Base-by-base conservation (phyloP, 1,140 invertebrate species). In the Meteorus sp. region DNA sequence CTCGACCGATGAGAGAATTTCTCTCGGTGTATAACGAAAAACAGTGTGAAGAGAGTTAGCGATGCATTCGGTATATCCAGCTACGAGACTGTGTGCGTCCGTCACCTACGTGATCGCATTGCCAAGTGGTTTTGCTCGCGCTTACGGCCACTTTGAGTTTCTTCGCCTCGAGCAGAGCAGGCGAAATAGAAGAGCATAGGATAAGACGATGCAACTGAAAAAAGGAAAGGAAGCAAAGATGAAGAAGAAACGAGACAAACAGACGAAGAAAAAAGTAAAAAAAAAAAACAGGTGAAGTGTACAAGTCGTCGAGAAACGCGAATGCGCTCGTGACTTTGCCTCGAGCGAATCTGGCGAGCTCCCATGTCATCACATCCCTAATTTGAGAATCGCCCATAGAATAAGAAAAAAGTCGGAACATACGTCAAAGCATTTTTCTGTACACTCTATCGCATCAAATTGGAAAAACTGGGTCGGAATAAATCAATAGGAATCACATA, bases 101-200 rank as follows among this genome's bases (percentile, higher is more conserved):
- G 52, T 59, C 58, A 59, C 41, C 48, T 59, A 59, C 58, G 51
- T 59, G 58, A 52, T 59, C 50, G 58, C 41, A 54, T 59, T 59
- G 22, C 51, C 58, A 51, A 59, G 58, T 59, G 51, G 39, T 13
- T 22, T 31, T 22, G 53, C 19, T 47, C 23, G 15, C 25, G 17
- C 23, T 8, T 43, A 6, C 27, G 27, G 50, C 57, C 58, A 59
- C 58, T 59, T 59, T 47, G 45, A 45, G 52, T 59, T 59, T 59
- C 29, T 22, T 33, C 35, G 29, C 37, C 27, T 51, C 23, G 25
- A 33, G 19, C 22, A 25, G 41, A 48, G 17, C n/a, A 56, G 13
- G n/a, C 13, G 27, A 55, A 55, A 45, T n/a, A n/a, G n/a, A n/a
- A n/a, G n/a, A n/a, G n/a, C n/a, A n/a, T n/a, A n/a, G n/a, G n/a